Percentiles rank a stretch among this genome's conserved stretches.
phyloP scores from a whole-genome alignment of 35 echinoderm and acorn worm genomes.

The Chiridota heheva region DNA sequence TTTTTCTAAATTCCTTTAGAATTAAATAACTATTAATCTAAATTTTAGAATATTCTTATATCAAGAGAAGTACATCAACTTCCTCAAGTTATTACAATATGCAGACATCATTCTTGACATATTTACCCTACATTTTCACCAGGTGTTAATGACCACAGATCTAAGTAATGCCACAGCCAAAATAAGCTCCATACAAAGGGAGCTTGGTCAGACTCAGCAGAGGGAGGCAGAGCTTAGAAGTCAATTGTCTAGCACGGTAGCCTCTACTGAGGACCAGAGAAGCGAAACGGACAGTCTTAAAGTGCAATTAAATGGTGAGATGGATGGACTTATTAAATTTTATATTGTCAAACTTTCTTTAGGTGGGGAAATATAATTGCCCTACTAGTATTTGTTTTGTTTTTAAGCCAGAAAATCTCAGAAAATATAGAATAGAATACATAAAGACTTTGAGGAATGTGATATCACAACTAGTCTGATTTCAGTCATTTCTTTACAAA shows the following conservation, averaged over 20 bases:
- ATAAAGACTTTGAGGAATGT: too few relatives aligned
- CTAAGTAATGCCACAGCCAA: constrained; percentile 83
- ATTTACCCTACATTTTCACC: background rate
- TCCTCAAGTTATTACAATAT: background rate
- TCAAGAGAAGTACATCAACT: too few relatives aligned
- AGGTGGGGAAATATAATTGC: too few relatives aligned
- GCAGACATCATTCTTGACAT: background rate
- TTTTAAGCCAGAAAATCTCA: too few relatives aligned
- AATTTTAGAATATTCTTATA: too few relatives aligned
- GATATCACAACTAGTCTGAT: too few relatives aligned
- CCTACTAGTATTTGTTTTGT: too few relatives aligned
- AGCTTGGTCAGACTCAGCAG: constrained; percentile 77
- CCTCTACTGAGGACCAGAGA: constrained; percentile 61
- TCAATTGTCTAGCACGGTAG: constrained; percentile 39
- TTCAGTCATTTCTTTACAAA: too few relatives aligned
- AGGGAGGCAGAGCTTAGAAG: constrained; percentile 70
- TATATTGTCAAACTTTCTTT: background rate
- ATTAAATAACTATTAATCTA: too few relatives aligned
- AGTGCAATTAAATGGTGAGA: constrained; percentile 59
- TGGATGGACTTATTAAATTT: background rate
- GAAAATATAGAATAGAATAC: too few relatives aligned
- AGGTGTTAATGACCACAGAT: constrained; percentile 89
- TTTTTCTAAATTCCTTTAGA: too few relatives aligned
- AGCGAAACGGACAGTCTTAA: constrained; percentile 70
- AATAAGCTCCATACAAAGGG: constrained; percentile 79